Evolutionary conservation across 2,888 invertebrate species (phyloP), one percentile per base, ranked within the genome.

Genomic region (Dascillus cervinus): DNA sequence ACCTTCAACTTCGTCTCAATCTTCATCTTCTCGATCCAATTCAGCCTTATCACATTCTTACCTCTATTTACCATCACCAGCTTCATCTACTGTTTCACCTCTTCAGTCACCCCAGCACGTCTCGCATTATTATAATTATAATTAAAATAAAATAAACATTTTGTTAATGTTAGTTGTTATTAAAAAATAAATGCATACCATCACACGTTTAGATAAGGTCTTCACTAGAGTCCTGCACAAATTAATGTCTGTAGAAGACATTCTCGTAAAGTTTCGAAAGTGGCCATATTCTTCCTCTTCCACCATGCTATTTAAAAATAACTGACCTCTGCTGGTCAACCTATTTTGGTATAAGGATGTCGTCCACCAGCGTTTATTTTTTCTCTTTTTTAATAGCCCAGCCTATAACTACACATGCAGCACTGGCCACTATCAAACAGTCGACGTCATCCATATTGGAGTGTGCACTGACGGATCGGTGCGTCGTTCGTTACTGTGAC

Each of bases 131-230:
- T n/a, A n/a, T n/a, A n/a, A n/a, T n/a, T n/a, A n/a, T n/a, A n/a
- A n/a, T n/a, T n/a, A n/a, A n/a, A n/a, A n/a, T n/a, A n/a, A n/a
- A n/a, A n/a, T n/a, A n/a, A n/a, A n/a, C n/a, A n/a, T n/a, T n/a
- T 32, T 67, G 69, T n/a, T n/a, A n/a, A n/a, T n/a, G n/a, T n/a
- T n/a, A 22, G 35, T 68, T 8, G 69, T 69, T 40, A 69, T 69
- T 68, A 67, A 66, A 44, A 66, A 64, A 29, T 69, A 65, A 27
- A 60, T 28, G 20, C 28, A n/a, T 22, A 31, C 25, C 11, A 26
- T 31, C 21, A 31, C 26, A 26, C 26, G 6, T 22, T 31, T 6
- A 11, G 19, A 15, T 27, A 31, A 27, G 10, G 5, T 11, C 8
- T 28, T 11, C 10, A 31, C 19, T 26, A 31, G 12, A 11, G 31